Evolutionary conservation across 2,888 invertebrate genomes (phyloP).

Genomic region (Stenoptilia bipunctidactyla): DNA sequence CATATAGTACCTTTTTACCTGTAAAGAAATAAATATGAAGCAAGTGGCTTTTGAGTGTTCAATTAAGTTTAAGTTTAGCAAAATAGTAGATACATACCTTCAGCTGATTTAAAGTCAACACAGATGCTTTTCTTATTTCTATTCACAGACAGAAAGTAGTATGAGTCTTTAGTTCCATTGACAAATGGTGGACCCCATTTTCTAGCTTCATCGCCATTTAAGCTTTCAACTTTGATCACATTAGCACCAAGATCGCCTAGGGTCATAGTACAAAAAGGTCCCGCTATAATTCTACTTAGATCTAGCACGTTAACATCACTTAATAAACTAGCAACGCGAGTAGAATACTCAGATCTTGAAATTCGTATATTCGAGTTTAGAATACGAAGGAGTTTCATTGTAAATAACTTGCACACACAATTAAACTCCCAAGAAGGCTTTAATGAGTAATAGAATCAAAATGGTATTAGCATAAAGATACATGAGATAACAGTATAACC

Average conservation of each 20-base stretch:
- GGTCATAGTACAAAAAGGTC: slow-evolving; percentile 95
- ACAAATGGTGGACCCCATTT: slow-evolving; percentile 95
- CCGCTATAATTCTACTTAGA: slow-evolving; percentile 89
- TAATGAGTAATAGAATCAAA: background rate
- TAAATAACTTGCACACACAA: slow-evolving; percentile 7
- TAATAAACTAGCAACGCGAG: slow-evolving; percentile 67
- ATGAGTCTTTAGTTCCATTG: slow-evolving; percentile 74
- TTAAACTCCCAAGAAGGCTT: background rate
- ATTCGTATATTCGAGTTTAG: slow-evolving; percentile 12
- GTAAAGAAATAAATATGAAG: slow-evolving; percentile 19
- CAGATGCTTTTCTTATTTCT: slow-evolving; percentile 95
- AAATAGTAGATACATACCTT: slow-evolving; percentile 54
- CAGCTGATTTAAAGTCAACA: slow-evolving; percentile 81
- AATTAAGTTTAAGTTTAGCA: background rate
- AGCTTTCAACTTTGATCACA: slow-evolving; percentile 91
- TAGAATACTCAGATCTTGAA: slow-evolving; percentile 25
- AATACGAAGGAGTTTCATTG: slow-evolving; percentile 15
- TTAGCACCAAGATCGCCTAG: slow-evolving; percentile 94
- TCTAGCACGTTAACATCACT: slow-evolving; percentile 82
- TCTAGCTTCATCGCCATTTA: slow-evolving; percentile 86
- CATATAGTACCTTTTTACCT: slow-evolving; percentile 73
- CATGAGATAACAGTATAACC: slow-evolving; percentile 33
- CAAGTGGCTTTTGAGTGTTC: background rate
- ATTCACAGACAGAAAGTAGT: slow-evolving; percentile 90
- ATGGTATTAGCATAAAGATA: slow-evolving; percentile 34